phyloP scores from a whole-genome alignment of 2,888 invertebrate species.

The Notodonta ziczac region DNA sequence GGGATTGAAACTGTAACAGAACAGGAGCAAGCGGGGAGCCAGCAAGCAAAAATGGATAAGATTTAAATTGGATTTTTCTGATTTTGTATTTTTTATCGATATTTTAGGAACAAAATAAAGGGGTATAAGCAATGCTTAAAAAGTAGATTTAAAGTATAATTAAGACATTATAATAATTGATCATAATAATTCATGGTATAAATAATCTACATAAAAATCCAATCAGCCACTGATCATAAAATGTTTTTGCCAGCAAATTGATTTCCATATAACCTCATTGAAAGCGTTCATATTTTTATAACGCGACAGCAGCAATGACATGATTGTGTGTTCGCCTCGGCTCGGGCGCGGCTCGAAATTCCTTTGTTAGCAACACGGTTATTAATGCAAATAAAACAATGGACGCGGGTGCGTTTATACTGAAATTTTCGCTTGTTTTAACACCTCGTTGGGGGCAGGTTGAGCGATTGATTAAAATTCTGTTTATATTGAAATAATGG shows the following conservation, averaged over 20 bases:
- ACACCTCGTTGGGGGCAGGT: slow-evolving; percentile 23
- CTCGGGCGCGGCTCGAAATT: neutral
- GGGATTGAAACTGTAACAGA: slow-evolving; percentile 53
- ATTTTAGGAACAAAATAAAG: too few relatives aligned
- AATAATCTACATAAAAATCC: neutral
- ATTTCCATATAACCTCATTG: neutral
- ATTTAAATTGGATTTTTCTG: neutral
- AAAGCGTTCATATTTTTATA: neutral
- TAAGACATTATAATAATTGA: too few relatives aligned
- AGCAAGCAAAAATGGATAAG: neutral
- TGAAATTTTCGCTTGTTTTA: slow-evolving; percentile 20
- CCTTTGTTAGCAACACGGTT: slow-evolving; percentile 5
- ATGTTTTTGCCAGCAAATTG: neutral
- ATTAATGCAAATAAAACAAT: slow-evolving; percentile 17
- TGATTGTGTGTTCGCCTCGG: neutral
- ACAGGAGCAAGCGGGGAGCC: slow-evolving; percentile 38
- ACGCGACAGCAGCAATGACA: neutral
- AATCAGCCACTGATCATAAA: neutral
- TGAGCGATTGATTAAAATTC: slow-evolving; percentile 12
- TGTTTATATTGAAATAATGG: neutral
- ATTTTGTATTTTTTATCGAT: neutral
- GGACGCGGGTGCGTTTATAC: slow-evolving; percentile 18
- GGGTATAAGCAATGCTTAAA: too few relatives aligned
- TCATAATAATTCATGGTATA: too few relatives aligned
- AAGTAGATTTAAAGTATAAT: too few relatives aligned